Base-by-base conservation (phyloP, 2,888 invertebrate genomes). In the Mayetiola destructor region DNA sequence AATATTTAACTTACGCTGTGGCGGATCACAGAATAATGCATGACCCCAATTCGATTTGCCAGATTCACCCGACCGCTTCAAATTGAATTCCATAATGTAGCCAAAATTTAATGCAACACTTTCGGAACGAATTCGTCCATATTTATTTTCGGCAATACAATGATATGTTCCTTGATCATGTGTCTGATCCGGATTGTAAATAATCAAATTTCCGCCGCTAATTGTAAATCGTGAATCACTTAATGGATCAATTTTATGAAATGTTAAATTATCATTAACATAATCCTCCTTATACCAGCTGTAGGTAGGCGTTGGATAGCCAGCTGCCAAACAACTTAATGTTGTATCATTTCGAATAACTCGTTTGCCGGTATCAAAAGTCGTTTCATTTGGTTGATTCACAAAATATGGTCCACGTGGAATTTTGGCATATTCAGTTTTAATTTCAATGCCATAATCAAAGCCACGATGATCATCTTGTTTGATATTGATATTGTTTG, bases 11-110 rank as follows among this genome's bases (percentile, higher is more conserved):
- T 30, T 32, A 53, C 53, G 88, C 62, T 88, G 88, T 0, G 95
- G 95, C 14, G 94, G 89, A 75, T 93, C 92, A 73, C 93, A 94
- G 62, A 84, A 87, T 62, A 93, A 81, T 0, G 88, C 85, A 75
- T 92, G 93, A 35, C 93, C 93, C 92, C 92, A 93, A 71, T 92
- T 91, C 69, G 91, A 86, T 64, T 88, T 85, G 8, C 91, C 92
- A 60, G 77, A 78, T 72, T 93, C 93, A 42, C 81, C 76, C 0
- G 91, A 83, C 58, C 93, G 79, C 67, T 89, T 88, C 61, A 89
- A 77, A 72, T 91, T 92, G 65, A 94, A 94, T 70, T 93, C 91
- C 67, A 87, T 79, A 61, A 94, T 91, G 66, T 79, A 85, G 30
- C 94, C 95, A 73, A 94, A 95, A 48, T 89, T 85, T 4, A 96